Evolutionary conservation across 1,140 invertebrate species (phyloP).

Genomic region (Aphis craccivora): DNA sequence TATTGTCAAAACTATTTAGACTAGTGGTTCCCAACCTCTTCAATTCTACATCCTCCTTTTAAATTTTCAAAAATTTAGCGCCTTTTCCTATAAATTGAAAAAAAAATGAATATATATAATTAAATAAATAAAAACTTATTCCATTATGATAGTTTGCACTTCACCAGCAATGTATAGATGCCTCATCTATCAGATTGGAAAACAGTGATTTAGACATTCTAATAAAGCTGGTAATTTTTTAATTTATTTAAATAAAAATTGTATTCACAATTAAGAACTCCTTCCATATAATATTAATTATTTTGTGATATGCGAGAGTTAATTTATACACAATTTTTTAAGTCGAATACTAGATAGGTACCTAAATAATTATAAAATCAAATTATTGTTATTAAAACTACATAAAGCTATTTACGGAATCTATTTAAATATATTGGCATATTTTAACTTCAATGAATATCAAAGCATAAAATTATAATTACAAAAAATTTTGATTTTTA

Average conservation of each 20-base stretch:
- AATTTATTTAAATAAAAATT: background rate
- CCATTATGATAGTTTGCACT: no score
- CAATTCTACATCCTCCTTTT: no score
- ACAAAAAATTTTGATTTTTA: background rate
- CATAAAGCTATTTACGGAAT: background rate
- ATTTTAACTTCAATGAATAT: background rate
- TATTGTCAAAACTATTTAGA: background rate
- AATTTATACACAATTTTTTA: no score
- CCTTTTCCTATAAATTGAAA: no score
- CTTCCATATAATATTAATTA: background rate
- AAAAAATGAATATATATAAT: no score
- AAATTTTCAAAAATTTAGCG: no score
- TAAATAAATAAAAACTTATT: no score
- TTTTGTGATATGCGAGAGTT: background rate
- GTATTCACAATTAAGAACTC: background rate
- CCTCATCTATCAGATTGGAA: no score
- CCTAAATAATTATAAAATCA: background rate
- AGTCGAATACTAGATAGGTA: background rate
- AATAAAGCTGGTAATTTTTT: background rate
- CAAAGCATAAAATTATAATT: background rate
- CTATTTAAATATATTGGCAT: background rate
- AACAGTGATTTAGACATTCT: background rate
- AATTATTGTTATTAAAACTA: background rate
- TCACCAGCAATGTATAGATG: no score
- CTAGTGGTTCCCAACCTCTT: no score